phyloP scores from a whole-genome alignment of 2,113 vertebrate species.

The Turnix velox region DNA sequence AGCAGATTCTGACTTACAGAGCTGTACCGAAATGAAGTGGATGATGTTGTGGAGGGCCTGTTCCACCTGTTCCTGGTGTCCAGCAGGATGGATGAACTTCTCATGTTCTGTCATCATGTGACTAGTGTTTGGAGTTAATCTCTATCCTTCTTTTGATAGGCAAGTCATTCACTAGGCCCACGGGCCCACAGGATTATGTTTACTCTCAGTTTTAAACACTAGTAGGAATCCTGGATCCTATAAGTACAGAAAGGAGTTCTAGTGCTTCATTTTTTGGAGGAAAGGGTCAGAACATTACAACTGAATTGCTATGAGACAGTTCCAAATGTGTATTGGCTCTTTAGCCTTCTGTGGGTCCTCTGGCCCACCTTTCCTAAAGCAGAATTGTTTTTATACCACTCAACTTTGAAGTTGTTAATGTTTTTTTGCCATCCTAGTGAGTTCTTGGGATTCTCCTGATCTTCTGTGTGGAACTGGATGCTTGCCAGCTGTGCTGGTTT shows the following conservation, averaged over 20 bases:
- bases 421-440: neutral
- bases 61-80: neutral
- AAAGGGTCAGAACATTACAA: neutral
- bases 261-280: neutral
- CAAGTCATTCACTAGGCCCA: neutral
- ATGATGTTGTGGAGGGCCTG: rapidly evolving
- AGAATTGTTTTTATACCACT: neutral
- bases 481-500: neutral
- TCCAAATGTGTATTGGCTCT: neutral
- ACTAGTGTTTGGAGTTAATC: neutral
- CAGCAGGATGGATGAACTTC: neutral
- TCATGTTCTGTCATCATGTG: neutral
- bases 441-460: neutral
- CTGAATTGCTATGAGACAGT: neutral
- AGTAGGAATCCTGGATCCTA: neutral
- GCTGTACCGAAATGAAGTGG: neutral
- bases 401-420: neutral
- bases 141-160: neutral
- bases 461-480: neutral
- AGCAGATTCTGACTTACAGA: neutral
- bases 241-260: neutral
- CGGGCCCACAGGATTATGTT: neutral
- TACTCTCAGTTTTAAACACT: neutral
- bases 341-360: neutral
- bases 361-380: neutral